phyloP scores from a whole-genome alignment of 2,888 invertebrate species.

The Cantharis lateralis region DNA sequence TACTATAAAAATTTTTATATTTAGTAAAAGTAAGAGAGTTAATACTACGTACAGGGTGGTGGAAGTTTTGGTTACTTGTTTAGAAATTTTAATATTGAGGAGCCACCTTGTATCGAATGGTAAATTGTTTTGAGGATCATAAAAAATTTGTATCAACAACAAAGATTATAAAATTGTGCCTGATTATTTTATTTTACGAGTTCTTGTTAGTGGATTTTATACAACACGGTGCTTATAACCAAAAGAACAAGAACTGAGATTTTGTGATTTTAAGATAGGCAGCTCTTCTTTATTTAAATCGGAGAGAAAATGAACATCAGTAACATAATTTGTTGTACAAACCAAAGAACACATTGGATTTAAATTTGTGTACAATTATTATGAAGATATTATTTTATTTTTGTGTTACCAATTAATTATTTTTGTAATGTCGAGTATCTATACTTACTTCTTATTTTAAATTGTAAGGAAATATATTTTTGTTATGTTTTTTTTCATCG shows the following conservation, averaged over 20 bases:
- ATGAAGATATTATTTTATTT: conserved; percentile 6
- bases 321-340: conserved; percentile 28
- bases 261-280: conserved; percentile 43
- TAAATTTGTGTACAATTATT: conserved; percentile 4
- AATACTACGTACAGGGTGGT: not conserved
- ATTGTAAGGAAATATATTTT: not conserved
- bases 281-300: conserved; percentile 26
- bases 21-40: not conserved
- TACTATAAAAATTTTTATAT: not conserved
- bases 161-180: conserved; percentile 21
- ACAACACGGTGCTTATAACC: conserved; percentile 42
- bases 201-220: conserved; percentile 16
- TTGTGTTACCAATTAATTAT: conserved; percentile 23
- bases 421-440: conserved; percentile 18
- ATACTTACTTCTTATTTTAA: conserved; percentile 17
- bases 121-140: not conserved
- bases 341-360: conserved; percentile 31
- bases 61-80: not conserved
- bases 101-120: not conserved
- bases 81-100: not conserved
- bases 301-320: conserved; percentile 6
- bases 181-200: conserved; percentile 11
- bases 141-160: not conserved
- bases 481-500: not conserved
- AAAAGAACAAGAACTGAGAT: conserved; percentile 41